A percentile compares a stretch with the other conserved stretches of the same genome.
Conservation (phyloP, 2,888 invertebrate species). For the Andrena trimmerana region DNA sequence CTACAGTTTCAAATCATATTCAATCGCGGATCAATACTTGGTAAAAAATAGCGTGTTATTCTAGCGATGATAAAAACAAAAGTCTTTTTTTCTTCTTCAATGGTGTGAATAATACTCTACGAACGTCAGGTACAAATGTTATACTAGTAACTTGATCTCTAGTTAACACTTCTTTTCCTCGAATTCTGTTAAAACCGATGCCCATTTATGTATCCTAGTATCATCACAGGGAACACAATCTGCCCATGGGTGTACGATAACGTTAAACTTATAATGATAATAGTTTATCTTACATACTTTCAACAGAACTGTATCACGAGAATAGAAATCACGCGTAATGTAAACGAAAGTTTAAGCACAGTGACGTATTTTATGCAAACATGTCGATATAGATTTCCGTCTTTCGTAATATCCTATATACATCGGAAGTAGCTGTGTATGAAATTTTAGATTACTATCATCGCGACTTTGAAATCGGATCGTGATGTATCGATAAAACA, state of each 20-base stretch:
- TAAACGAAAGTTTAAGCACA: slow-evolving; percentile 68
- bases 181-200: slow-evolving; percentile 74
- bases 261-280: slow-evolving; percentile 72
- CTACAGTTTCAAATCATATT: slow-evolving; percentile 19
- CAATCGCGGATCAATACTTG: slow-evolving; percentile 9
- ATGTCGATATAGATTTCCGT: slow-evolving; percentile 29
- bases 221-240: slow-evolving; percentile 77
- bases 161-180: slow-evolving; percentile 63
- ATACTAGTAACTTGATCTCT: slow-evolving; percentile 75
- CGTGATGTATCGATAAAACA: slow-evolving; percentile 19
- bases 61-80: slow-evolving; percentile 32
- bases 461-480: slow-evolving; percentile 60
- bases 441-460: slow-evolving; percentile 15
- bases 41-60: slow-evolving; percentile 40
- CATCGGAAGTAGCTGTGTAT: slow-evolving; percentile 33
- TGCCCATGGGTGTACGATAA: slow-evolving; percentile 73
- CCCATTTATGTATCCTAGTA: slow-evolving; percentile 72
- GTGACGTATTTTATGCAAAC: slow-evolving; percentile 74
- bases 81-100: slow-evolving; percentile 40
- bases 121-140: slow-evolving; percentile 82
- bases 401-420: slow-evolving; percentile 28
- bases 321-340: slow-evolving; percentile 55
- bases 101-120: slow-evolving; percentile 65
- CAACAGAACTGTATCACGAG: slow-evolving; percentile 74
- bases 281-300: slow-evolving; percentile 84